Evolutionary conservation across 2,797 vertebrate genomes (phyloP).

Genomic region (Masticophis lateralis): DNA sequence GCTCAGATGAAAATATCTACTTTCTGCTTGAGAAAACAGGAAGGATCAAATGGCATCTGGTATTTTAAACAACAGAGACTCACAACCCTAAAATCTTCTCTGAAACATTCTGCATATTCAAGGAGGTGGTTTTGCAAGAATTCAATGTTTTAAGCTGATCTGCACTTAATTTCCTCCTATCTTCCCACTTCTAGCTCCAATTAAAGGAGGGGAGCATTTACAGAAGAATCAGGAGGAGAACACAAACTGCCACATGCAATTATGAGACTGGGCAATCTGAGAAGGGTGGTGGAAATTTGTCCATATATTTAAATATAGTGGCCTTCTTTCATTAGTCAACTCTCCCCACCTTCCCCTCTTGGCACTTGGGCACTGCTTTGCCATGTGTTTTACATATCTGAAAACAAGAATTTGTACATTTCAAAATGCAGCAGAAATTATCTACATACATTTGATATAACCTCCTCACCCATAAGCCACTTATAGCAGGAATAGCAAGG

Average conservation of each 20-base stretch:
- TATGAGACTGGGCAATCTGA: background rate
- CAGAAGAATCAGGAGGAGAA: background rate
- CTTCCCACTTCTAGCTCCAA: background rate
- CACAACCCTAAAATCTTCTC: background rate
- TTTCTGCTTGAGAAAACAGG: background rate
- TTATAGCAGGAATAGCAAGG: background rate
- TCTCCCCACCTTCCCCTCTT: background rate
- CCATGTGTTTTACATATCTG: background rate
- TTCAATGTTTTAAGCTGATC: background rate
- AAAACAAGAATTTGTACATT: background rate
- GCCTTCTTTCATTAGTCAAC: slow-evolving; percentile 7
- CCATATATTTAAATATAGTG: slow-evolving; percentile 1
- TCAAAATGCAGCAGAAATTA: background rate
- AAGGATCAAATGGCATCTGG: background rate
- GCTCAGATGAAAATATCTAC: background rate
- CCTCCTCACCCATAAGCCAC: background rate
- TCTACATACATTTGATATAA: background rate
- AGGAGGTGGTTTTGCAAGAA: background rate
- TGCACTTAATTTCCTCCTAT: background rate
- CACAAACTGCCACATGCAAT: slow-evolving; percentile 9
- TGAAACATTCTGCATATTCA: background rate
- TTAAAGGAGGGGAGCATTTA: background rate
- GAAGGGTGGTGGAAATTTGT: background rate
- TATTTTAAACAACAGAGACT: background rate
- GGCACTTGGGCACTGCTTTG: background rate